Evolutionary conservation across 2,888 invertebrate species (phyloP).

Genomic region (Chironomus tentans): DNA sequence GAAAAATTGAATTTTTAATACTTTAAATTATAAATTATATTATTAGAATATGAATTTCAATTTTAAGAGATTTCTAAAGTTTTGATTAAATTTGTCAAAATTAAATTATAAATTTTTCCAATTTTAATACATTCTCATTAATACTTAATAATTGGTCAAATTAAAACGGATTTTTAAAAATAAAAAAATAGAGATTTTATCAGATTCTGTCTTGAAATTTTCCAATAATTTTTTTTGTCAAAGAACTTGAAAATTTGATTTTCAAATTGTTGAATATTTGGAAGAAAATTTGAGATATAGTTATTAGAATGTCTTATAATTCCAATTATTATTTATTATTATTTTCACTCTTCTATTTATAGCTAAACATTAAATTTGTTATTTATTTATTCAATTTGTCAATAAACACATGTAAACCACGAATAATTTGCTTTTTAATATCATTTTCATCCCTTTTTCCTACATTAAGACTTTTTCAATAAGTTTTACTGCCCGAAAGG

Average conservation of each 20-base stretch:
- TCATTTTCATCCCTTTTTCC: not conserved
- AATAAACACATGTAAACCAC: slow-evolving; percentile 1
- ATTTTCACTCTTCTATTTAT: not conserved
- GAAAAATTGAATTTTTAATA: too few relatives aligned
- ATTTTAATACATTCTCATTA: too few relatives aligned
- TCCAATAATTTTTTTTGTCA: not conserved
- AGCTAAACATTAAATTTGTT: not conserved
- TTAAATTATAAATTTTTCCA: too few relatives aligned
- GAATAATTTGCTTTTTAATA: not conserved
- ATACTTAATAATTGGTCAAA: too few relatives aligned
- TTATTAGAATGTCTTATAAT: not conserved
- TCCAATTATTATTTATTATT: not conserved
- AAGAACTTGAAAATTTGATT: not conserved
- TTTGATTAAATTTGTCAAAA: too few relatives aligned
- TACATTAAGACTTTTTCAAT: not conserved
- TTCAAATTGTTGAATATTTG: not conserved
- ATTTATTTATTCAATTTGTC: not conserved
- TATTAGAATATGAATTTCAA: too few relatives aligned
- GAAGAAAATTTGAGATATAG: not conserved
- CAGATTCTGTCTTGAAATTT: not conserved
- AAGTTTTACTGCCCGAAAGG: not conserved
- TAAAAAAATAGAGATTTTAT: not conserved
- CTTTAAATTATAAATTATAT: too few relatives aligned
- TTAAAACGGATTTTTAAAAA: too few relatives aligned
- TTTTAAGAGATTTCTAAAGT: too few relatives aligned